A percentile compares a stretch with the other conserved stretches of the same genome.
Evolutionary conservation across 2,888 invertebrate species (phyloP).

Genomic region (Dryomyza anilis): DNA sequence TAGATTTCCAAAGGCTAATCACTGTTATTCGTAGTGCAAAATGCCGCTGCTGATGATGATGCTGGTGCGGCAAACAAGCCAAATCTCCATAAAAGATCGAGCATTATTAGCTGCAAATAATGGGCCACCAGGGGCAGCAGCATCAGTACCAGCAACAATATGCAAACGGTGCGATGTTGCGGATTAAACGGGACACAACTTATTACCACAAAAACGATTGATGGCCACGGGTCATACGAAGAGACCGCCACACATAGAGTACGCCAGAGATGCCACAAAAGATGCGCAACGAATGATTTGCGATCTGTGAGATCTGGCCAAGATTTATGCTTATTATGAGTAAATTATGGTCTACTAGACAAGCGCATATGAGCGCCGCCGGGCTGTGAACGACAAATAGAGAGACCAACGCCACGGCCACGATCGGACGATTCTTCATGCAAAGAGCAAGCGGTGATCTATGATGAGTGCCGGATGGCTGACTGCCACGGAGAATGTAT

Average conservation of each 20-base stretch:
- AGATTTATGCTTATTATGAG: constrained; percentile 20
- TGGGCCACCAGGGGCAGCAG: not conserved
- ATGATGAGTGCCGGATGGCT: too few relatives aligned
- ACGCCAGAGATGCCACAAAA: not conserved
- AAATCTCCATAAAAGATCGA: too few relatives aligned
- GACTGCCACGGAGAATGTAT: too few relatives aligned
- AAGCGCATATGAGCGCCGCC: not conserved
- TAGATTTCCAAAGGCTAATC: constrained; percentile 15
- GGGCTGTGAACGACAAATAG: too few relatives aligned
- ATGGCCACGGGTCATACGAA: constrained; percentile 3
- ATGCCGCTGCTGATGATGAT: not conserved
- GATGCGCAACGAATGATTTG: constrained; percentile 1
- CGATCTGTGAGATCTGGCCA: constrained; percentile 9
- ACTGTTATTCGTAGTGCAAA: not conserved
- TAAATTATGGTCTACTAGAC: constrained; percentile 17
- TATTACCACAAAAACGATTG: constrained; percentile 6
- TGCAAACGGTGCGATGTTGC: not conserved
- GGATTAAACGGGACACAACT: constrained; percentile 10
- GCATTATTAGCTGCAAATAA: too few relatives aligned
- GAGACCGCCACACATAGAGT: not conserved
- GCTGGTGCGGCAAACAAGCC: not conserved
- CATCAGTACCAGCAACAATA: not conserved
- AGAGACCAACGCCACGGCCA: too few relatives aligned
- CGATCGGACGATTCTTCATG: not conserved
- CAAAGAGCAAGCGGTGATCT: not conserved